Base-by-base conservation (phyloP, 2,113 vertebrate genomes). In the Pangasianodon gigas region DNA sequence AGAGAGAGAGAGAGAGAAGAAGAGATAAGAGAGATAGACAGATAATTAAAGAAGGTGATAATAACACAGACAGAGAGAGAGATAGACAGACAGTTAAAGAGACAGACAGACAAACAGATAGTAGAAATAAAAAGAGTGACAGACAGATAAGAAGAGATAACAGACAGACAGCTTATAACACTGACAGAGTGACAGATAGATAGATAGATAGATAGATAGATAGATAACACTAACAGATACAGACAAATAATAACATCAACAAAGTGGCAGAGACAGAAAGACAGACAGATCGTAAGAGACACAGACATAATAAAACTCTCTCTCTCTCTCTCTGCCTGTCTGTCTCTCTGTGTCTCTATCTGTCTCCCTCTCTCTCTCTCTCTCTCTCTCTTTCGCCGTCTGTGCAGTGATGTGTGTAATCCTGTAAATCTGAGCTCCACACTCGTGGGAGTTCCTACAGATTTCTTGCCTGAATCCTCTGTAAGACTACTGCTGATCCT, bases 361-460 rank as follows among this genome's bases (percentile, higher is more conserved):
- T 67, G 29, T 67, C 26, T n/a, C 26, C n/a, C 26, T 67, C 67
- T 41, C n/a, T 21, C 6, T 44, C 37, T 71, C 67, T 75, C 71
- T 44, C 71, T 75, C 71, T 44, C 37, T 26, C 41, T 79, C 71
- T 77, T 19, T 46, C 74, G 37, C 52, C 52, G 14, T 56, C 80
- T 82, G 80, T 83, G 80, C 52, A 52, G 80, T 56, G 80, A 83
- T 83, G 80, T 83, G 52, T 82, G 80, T 83, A 83, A 83, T 83
- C 80, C 79, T 54, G 80, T 56, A 83, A 83, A 83, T 83, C 80
- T 83, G 80, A 83, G 80, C 80, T 83, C 29, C 80, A 54, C 52
- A 56, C 80, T 83, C 52, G n/a, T 56, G 80, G 80, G 80, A 83
- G 80, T 83, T 83, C 80, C 79, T 81, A 83, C 80, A 56, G 80